phyloP scores from a whole-genome alignment of 2,113 vertebrate species.

The Acinonyx jubatus region DNA sequence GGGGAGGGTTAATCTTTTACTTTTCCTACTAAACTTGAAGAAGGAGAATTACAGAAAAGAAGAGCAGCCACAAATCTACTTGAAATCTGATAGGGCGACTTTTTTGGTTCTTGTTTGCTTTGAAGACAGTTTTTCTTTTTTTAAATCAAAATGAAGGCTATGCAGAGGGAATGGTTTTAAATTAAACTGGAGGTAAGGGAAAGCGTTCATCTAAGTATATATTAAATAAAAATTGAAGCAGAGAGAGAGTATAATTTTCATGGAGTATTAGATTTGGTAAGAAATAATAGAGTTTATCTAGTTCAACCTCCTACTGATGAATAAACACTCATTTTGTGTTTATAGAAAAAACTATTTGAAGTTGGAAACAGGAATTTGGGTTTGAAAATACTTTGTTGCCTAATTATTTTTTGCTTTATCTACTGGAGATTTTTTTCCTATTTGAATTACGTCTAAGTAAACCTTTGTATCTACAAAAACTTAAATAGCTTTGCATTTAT shows the following conservation, averaged over 20 bases:
- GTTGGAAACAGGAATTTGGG: conserved; percentile 78
- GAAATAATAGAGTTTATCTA: conserved; percentile 68
- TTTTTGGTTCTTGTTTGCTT: conserved; percentile 50
- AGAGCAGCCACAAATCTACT: not conserved
- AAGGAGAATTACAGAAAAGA: conserved; percentile 40
- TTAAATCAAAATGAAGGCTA: conserved; percentile 22
- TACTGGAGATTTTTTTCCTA: conserved; percentile 26
- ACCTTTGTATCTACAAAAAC: conserved; percentile 29
- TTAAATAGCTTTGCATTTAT: conserved; percentile 47
- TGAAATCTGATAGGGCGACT: conserved; percentile 40
- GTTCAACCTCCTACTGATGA: conserved; percentile 75
- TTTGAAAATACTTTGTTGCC: conserved; percentile 76
- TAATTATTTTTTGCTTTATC: conserved; percentile 74
- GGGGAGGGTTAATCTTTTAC: not conserved
- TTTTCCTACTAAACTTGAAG: conserved; percentile 11
- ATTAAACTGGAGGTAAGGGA: conserved; percentile 33
- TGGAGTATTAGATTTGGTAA: conserved; percentile 68
- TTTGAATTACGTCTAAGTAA: conserved; percentile 41
- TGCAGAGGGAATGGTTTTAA: conserved; percentile 29
- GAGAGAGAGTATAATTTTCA: conserved; percentile 65
- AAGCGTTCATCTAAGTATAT: not conserved
- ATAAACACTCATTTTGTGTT: conserved; percentile 80
- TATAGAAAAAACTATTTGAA: conserved; percentile 79
- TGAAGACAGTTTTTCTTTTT: not conserved
- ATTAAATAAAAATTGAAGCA: conserved; percentile 48